Evolutionary conservation across 2,113 vertebrate species (phyloP), one percentile per base, ranked within the genome.

Genomic region (Gopherus flavomarginatus): DNA sequence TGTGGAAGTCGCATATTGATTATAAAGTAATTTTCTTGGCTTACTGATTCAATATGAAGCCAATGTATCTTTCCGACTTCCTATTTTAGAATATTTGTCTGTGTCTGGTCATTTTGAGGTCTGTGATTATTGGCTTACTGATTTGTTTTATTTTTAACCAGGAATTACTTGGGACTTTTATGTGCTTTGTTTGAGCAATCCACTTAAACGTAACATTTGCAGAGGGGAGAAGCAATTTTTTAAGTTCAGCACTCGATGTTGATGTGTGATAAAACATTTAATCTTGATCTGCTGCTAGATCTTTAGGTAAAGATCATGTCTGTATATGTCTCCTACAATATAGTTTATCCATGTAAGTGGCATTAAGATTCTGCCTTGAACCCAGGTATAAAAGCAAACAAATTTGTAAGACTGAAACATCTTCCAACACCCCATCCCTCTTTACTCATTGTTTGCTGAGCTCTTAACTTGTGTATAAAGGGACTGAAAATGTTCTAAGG

Each of bases 261-360:
- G 92, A n/a, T 86, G 88, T 77, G 86, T 94, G 84, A 88, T 92
- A 77, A 85, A 31, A 82, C 83, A 87, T 91, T 96, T 65, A 94
- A 24, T 54, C n/a, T 53, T 56, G 57, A 79, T 93, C 65, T 95
- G 83, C 90, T 42, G 81, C 91, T 93, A 62, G 86, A 57, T 94
- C 92, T 96, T 92, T 89, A 49, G 38, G 72, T 95, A 94, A 95
- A 49, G 47, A 59, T 54, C 27, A 8, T 44, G 11, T 49, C n/a
- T 44, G 56, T 79, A 77, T 84, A 22, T 59, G 80, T 85, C 81
- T 38, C 53, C 62, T 29, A 59, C 62, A 65, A 7, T n/a, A n/a
- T 65, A 8, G 35, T 69, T 6, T 21, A 69, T 69, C 8, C 35
- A n/a, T 69, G 16, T 69, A 69, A 69, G 35, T 69, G 35, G 17